Percentiles rank a stretch among this genome's conserved stretches.
Conservation (phyloP, 2,797 vertebrate genomes). For the Trachops cirrhosus region DNA sequence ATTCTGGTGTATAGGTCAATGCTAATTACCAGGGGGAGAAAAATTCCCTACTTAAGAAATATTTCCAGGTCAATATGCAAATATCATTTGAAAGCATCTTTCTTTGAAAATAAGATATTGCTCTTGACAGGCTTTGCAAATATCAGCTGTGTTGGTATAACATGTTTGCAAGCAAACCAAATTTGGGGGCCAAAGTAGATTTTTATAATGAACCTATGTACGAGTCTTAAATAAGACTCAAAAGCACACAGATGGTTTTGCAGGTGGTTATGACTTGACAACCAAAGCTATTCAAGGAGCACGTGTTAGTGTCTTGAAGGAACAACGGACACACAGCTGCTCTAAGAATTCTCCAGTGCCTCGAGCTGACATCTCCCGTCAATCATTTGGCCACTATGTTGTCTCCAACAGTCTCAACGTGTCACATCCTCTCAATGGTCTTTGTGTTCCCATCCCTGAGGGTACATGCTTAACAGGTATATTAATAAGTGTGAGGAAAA, state of each 20-base stretch:
- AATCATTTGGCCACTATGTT: neutral
- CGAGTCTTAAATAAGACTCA: conserved; percentile 63
- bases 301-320: conserved; percentile 11
- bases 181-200: conserved; percentile 54
- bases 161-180: conserved; percentile 63
- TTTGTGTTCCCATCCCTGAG: neutral
- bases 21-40: neutral
- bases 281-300: neutral
- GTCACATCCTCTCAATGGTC: neutral
- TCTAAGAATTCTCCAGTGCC: neutral
- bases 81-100: conserved; percentile 25
- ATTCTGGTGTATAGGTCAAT: neutral
- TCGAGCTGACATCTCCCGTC: neutral
- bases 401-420: neutral
- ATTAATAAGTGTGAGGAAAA: neutral
- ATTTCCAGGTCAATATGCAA: neutral
- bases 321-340: neutral
- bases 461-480: neutral
- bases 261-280: conserved; percentile 52
- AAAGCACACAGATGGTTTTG: conserved; percentile 64
- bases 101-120: conserved; percentile 50
- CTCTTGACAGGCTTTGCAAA: conserved; percentile 50
- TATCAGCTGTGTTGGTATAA: conserved; percentile 67
- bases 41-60: neutral
- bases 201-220: conserved; percentile 56